Conservation (phyloP, 2,113 vertebrate genomes). For the Speoplatyrhinus poulsoni region DNA sequence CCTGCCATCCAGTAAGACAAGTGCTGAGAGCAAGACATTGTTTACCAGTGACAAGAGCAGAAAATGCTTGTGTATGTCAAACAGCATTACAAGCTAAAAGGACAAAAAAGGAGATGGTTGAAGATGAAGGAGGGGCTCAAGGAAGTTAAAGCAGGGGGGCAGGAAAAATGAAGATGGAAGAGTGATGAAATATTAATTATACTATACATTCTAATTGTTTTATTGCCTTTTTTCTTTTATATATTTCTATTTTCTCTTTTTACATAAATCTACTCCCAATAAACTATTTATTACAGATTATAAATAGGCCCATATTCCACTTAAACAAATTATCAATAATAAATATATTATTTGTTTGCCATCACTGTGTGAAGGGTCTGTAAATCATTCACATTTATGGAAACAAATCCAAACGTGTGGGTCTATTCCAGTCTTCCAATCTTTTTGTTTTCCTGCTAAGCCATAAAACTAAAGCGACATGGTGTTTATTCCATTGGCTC, state of each 20-base stretch:
- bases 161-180: constrained; percentile 14
- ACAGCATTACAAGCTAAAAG: constrained; percentile 34
- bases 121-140: constrained; percentile 41
- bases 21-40: constrained; percentile 26
- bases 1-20: background rate
- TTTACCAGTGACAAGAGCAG: constrained; percentile 8
- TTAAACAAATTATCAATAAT: background rate
- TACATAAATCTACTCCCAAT: background rate
- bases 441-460: constrained; percentile 22
- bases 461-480: constrained; percentile 41
- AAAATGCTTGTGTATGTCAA: constrained; percentile 18
- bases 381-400: constrained; percentile 20
- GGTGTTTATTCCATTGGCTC: constrained; percentile 39
- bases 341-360: constrained; percentile 20
- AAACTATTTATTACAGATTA: background rate
- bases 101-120: constrained; percentile 39
- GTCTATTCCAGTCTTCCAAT: constrained; percentile 39
- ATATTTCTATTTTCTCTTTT: background rate
- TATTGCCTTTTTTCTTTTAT: background rate
- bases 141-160: constrained; percentile 14
- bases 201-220: constrained; percentile 8
- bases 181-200: constrained; percentile 33
- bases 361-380: constrained; percentile 14
- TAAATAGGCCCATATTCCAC: background rate
- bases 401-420: constrained; percentile 32